phyloP scores from a whole-genome alignment of 2,888 invertebrate species.

The Dicranocentrus wangi region DNA sequence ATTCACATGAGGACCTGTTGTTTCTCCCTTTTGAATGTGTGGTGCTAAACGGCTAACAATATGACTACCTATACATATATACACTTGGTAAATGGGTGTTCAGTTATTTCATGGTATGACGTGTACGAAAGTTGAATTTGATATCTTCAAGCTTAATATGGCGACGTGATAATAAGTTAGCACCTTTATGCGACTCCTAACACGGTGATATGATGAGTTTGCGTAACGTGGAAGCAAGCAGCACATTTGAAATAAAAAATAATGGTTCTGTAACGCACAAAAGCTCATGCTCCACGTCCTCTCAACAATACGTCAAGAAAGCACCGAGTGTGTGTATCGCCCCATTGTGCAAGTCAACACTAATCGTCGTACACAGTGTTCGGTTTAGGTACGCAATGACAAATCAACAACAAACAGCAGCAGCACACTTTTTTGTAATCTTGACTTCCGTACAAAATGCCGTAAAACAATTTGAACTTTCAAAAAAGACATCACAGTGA shows the following conservation, averaged over 20 bases:
- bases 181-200: no score
- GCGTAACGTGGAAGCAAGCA: constrained; percentile 4
- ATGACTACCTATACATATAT: no score
- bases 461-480: constrained; percentile 31
- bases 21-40: no score
- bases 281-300: constrained; percentile 17
- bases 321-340: background rate
- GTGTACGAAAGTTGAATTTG: no score
- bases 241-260: background rate
- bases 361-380: background rate
- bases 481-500: background rate
- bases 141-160: no score
- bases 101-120: no score
- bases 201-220: background rate
- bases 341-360: background rate
- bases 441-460: constrained; percentile 29
- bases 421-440: constrained; percentile 21
- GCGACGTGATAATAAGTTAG: no score
- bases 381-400: background rate
- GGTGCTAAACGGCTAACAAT: no score
- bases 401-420: constrained; percentile 2
- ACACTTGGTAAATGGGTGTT: no score
- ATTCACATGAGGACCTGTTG: no score
- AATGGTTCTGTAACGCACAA: constrained; percentile 8
- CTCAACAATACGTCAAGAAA: constrained; percentile 4